phyloP scores from a whole-genome alignment of 2,797 vertebrate genomes.

The Tragopan temminckii region DNA sequence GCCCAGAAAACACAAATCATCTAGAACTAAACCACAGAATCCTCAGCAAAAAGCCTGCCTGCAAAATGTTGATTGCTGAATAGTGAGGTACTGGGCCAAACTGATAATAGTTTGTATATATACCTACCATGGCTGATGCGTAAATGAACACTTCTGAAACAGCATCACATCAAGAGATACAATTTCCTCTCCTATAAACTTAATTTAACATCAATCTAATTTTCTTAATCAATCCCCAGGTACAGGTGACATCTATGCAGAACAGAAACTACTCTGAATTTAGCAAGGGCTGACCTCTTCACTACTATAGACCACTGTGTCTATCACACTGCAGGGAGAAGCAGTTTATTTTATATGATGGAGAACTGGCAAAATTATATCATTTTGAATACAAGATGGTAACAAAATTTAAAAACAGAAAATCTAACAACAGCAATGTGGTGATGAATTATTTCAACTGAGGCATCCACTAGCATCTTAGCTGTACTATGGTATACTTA shows the following conservation, averaged over 20 bases:
- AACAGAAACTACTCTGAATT: background rate
- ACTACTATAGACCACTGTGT: background rate
- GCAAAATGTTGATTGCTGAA: background rate
- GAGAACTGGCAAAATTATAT: background rate
- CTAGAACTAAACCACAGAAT: background rate
- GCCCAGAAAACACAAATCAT: background rate
- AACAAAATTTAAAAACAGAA: background rate
- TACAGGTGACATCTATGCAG: background rate
- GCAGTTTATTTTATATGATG: background rate
- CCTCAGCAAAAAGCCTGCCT: background rate
- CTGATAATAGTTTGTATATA: fast-evolving
- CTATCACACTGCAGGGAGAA: background rate
- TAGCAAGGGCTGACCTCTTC: background rate
- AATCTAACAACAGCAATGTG: background rate
- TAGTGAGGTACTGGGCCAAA: background rate
- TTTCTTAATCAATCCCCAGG: background rate
- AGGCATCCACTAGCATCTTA: background rate
- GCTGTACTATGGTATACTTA: background rate
- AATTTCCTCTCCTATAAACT: background rate
- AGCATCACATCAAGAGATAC: background rate
- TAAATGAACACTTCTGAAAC: background rate
- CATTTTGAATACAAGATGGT: background rate
- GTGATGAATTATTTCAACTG: background rate
- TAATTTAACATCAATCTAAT: background rate
- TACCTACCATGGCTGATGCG: background rate